Percentiles rank a stretch among this genome's conserved stretches.
phyloP scores from a whole-genome alignment of 2,888 invertebrate species.

The Portevinia maculata region DNA sequence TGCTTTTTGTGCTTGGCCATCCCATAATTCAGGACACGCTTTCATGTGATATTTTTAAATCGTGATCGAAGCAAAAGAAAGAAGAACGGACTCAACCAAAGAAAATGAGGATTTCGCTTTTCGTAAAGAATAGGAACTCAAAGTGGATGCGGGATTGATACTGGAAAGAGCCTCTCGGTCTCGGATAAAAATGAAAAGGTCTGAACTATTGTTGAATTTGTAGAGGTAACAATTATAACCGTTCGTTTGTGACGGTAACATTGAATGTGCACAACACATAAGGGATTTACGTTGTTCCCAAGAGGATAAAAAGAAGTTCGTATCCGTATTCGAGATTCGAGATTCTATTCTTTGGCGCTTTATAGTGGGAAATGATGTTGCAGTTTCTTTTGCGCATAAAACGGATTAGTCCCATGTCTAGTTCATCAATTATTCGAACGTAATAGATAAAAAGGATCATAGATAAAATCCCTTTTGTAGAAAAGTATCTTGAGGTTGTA shows the following conservation, averaged over 20 bases:
- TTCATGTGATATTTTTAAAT: constrained; percentile 65
- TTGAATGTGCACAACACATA: constrained; percentile 40
- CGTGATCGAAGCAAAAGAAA: constrained; percentile 58
- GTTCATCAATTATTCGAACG: constrained; percentile 69
- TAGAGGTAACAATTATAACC: constrained; percentile 68
- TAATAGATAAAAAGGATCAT: constrained; percentile 53
- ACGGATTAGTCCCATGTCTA: constrained; percentile 44
- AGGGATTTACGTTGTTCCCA: constrained; percentile 58
- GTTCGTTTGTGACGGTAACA: constrained; percentile 27
- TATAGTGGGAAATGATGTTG: constrained; percentile 37
- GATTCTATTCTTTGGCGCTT: constrained; percentile 22
- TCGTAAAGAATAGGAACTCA: constrained; percentile 13
- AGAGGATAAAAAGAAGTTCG: constrained; percentile 37
- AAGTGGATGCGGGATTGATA: constrained; percentile 8
- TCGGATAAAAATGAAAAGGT: constrained; percentile 4
- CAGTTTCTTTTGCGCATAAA: constrained; percentile 24
- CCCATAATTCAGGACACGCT: constrained; percentile 72
- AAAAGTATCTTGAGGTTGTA: not conserved
- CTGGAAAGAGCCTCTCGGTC: not conserved
- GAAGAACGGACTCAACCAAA: constrained; percentile 36
- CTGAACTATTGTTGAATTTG: constrained; percentile 41
- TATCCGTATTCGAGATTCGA: constrained; percentile 54
- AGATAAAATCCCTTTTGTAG: constrained; percentile 6
- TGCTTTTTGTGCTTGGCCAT: constrained; percentile 67
- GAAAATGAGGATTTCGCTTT: constrained; percentile 42